Conservation (phyloP, 1,140 invertebrate genomes). For the Pectinophora gossypiella region DNA sequence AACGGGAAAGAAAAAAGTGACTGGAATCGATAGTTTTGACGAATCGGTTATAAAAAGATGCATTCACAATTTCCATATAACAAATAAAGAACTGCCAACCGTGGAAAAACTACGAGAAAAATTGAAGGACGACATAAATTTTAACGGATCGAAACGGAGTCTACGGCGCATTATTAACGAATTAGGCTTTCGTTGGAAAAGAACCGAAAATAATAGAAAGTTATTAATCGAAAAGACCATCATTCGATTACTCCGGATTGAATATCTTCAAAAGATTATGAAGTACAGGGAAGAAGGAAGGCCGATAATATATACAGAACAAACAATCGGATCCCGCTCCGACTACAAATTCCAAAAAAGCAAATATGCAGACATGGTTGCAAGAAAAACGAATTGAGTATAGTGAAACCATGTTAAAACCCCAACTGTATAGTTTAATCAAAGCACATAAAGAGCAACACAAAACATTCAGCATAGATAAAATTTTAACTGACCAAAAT, state of each 20-base stretch:
- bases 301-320: no score
- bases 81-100: constrained; percentile 17
- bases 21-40: constrained; percentile 12
- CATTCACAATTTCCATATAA: constrained; percentile 19
- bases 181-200: constrained; percentile 19
- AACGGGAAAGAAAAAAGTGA: not conserved
- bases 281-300: not conserved
- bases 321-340: constrained; percentile 5
- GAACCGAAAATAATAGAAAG: constrained; percentile 10
- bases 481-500: constrained; percentile 10
- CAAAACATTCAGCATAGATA: constrained; percentile 14
- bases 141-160: constrained; percentile 13
- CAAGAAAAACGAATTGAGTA: constrained; percentile 11
- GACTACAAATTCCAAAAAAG: constrained; percentile 11
- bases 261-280: constrained; percentile 7
- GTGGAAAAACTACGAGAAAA: constrained; percentile 8
- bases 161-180: constrained; percentile 11
- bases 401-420: constrained; percentile 10
- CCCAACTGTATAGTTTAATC: constrained; percentile 16
- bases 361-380: constrained; percentile 18
- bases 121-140: constrained; percentile 12
- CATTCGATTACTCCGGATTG: constrained; percentile 13
- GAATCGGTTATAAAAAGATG: constrained; percentile 15
- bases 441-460: constrained; percentile 10
- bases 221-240: constrained; percentile 13